These are phyloP conservation scores for Hippocampus abdominalis DNA, from an alignment of 2,113 vertebrate species.

Conservation along the genomic window DNA sequence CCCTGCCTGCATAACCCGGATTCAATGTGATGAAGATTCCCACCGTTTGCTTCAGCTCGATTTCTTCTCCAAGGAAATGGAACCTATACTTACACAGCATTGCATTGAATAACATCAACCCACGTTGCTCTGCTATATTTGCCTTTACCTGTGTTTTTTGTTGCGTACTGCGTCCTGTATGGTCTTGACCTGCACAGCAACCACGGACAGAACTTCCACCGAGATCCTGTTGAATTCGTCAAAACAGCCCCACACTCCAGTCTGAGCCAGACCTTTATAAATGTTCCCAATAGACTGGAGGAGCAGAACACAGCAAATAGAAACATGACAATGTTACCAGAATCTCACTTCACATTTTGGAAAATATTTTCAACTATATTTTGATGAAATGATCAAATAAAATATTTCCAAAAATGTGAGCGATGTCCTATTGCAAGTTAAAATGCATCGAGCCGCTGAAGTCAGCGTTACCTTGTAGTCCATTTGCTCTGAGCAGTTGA, in stretches of 20 bases:
- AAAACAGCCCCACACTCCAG: constrained; percentile 70
- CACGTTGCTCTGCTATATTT: not conserved
- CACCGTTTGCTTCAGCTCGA: constrained; percentile 69
- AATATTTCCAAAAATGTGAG: not conserved
- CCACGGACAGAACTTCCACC: constrained; percentile 73
- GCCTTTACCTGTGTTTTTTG: constrained; percentile 71
- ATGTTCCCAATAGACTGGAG: constrained; percentile 72
- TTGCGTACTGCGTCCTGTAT: constrained; percentile 73
- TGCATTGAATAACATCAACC: not conserved
- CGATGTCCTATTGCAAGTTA: not conserved
- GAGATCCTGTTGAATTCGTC: constrained; percentile 77
- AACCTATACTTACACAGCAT: constrained; percentile 51
- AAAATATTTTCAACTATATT: not conserved
- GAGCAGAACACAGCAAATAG: not conserved
- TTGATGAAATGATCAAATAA: not conserved
- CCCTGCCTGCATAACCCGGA: constrained; percentile 73
- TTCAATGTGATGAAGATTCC: constrained; percentile 80
- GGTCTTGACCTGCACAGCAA: constrained; percentile 74
- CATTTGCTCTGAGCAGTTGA: constrained; percentile 82
- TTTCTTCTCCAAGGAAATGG: constrained; percentile 68
- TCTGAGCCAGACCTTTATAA: constrained; percentile 78
- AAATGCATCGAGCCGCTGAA: not conserved
- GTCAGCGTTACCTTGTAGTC: constrained; percentile 70
- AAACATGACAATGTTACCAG: not conserved
- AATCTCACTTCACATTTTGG: not conserved